Evolutionary conservation across 2,113 vertebrate species (phyloP), one percentile per base, ranked within the genome.

Genomic region (Ameiurus melas): DNA sequence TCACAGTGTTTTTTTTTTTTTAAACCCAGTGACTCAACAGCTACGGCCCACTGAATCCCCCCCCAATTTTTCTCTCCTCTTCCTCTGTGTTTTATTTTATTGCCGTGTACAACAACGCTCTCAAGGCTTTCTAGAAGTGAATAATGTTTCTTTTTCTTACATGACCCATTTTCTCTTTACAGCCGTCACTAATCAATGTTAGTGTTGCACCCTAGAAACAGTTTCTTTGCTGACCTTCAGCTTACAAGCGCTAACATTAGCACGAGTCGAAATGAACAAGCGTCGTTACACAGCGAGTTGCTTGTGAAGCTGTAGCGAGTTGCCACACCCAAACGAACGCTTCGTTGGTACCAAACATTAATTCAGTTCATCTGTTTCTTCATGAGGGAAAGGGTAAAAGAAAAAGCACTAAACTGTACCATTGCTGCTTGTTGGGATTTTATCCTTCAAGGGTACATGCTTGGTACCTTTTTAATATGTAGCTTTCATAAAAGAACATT

Each of bases 61-160:
- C 93, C 91, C 39, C 39, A 0, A 90, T 85, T 82, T 33, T 73
- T 83, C 55, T 75, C 33, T 66, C 10, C 9, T 90, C 84, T 92
- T 51, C 12, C 55, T 77, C 25, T 79, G 43, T 89, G 70, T 68
- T 83, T 88, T 84, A 47, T 77, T 84, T 62, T 73, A 73, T 25
- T 30, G 68, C 36, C 58, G n/a, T 9, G 9, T 73, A 58, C 53
- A 43, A 19, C 58, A 79, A 53, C 25, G 10, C 47, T 30, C 17
- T 60, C 82, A 39, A 78, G n/a, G 71, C 60, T 62, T 20, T 33
- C 17, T 6, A 85, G 30, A 43, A 43, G 17, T 51, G 68, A 77
- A 51, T 75, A 84, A 27, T 64, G 39, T 77, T 36, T 43, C 5
- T 43, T n/a, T 64, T 77, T 27, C 27, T 30, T 58, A 75, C 20